Evolutionary conservation across 2,113 vertebrate species (phyloP), one percentile per base, ranked within the genome.

Genomic region (Salvator merianae): DNA sequence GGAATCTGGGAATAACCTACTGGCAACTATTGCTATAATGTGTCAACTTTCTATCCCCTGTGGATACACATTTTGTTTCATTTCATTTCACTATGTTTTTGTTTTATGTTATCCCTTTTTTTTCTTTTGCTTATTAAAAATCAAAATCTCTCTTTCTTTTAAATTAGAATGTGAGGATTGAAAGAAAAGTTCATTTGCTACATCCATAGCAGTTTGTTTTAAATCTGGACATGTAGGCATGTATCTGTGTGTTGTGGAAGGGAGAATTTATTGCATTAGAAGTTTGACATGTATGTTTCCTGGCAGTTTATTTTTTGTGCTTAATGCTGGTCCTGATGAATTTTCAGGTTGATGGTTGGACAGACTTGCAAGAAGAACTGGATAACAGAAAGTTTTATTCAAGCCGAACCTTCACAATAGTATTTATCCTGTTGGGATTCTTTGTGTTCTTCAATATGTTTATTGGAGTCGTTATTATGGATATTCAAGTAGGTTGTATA

Each of bases 271-370:
- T 65, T 63, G 13, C 20, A 65, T 53, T 30, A 73, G 32, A 68
- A 68, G n/a, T 30, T 8, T 13, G n/a, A 79, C 79, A 88, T 55
- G 2, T 80, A 40, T 3, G 59, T 76, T 50, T 77, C 34, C 22
- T 77, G 90, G 81, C 18, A 77, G 84, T 87, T 68, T 43, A 36
- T n/a, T 72, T 70, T 88, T 47, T 73, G 82, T 36, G 77, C 81
- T 85, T 88, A 85, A 86, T 83, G 83, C 85, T 55, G 1, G 1
- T 20, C 50, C 53, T 75, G 69, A 73, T 62, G 22, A 8, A 71
- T 71, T 34, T 88, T 70, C 84, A 96, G 95, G 93, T 95, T 0
- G 93, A 94, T 38, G 93, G 95, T 62, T 96, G 95, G 95, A 94
- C 92, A 40, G 88, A 89, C 80, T 79, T 91, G 7, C 89, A 92